Conservation (phyloP, 2,797 vertebrate genomes). For the Enteromius radiatus region DNA sequence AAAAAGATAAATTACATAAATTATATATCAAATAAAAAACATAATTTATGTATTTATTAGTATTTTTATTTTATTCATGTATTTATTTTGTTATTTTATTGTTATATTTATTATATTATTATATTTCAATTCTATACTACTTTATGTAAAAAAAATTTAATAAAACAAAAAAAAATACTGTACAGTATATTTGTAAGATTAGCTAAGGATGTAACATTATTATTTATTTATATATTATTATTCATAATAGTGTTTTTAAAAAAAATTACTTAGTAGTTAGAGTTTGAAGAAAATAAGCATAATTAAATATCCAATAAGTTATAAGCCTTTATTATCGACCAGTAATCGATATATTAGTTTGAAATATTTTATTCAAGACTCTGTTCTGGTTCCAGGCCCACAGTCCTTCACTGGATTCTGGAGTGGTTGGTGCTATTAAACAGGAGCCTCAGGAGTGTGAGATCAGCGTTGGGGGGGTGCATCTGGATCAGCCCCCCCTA, state of each 20-base stretch:
- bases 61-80: background rate
- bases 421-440: constrained; percentile 91
- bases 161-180: background rate
- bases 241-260: background rate
- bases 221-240: background rate
- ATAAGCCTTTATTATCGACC: background rate
- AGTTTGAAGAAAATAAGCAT: background rate
- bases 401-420: constrained; percentile 83
- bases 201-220: background rate
- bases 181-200: background rate
- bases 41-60: background rate
- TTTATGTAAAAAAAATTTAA: background rate
- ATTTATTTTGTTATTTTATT: background rate
- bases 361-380: constrained; percentile 9
- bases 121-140: background rate
- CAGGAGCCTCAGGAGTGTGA: constrained; percentile 93
- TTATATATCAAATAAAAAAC: background rate
- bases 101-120: background rate
- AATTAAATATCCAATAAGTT: background rate
- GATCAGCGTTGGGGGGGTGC: constrained; percentile 79
- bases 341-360: background rate
- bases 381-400: constrained; percentile 74
- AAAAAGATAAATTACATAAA: background rate
- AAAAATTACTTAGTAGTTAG: background rate
- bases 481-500: constrained; percentile 85